Conservation (phyloP, 1,140 invertebrate genomes). For the Amyelois transitella region DNA sequence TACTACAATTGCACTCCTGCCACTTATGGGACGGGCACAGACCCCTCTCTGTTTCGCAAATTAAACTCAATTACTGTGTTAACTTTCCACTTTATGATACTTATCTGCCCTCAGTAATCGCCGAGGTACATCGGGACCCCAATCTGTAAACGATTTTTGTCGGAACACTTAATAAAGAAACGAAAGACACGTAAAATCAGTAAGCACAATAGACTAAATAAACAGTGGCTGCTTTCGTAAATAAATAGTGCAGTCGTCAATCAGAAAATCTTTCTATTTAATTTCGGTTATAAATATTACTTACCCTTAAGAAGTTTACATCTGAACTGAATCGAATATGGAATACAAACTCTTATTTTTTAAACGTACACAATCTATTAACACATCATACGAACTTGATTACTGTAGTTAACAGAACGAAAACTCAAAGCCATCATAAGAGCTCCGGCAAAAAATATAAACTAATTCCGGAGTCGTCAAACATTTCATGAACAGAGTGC, state of each 20-base stretch:
- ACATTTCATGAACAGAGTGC: constrained; percentile 57
- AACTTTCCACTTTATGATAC: constrained; percentile 34
- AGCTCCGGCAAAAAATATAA: constrained; percentile 28
- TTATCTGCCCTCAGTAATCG: constrained; percentile 10
- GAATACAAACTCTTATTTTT: no score
- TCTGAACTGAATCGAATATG: no score
- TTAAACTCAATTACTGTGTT: constrained; percentile 30
- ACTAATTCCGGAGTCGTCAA: constrained; percentile 56
- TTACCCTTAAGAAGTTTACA: no score
- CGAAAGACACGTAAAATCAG: neutral
- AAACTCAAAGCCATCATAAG: neutral
- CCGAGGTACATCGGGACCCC: neutral
- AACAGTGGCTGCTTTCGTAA: no score
- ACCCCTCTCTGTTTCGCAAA: constrained; percentile 37
- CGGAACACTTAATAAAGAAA: neutral
- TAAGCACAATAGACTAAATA: neutral
- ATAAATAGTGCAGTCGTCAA: no score
- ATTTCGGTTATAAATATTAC: no score
- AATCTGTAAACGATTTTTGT: neutral
- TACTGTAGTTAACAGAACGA: neutral
- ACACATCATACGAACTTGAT: no score
- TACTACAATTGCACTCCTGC: neutral
- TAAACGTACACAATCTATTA: no score
- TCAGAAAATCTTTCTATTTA: no score
- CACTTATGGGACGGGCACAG: constrained; percentile 20